Evolutionary conservation across 2,888 invertebrate species (phyloP).

Genomic region (Amphipyra tragopoginis): DNA sequence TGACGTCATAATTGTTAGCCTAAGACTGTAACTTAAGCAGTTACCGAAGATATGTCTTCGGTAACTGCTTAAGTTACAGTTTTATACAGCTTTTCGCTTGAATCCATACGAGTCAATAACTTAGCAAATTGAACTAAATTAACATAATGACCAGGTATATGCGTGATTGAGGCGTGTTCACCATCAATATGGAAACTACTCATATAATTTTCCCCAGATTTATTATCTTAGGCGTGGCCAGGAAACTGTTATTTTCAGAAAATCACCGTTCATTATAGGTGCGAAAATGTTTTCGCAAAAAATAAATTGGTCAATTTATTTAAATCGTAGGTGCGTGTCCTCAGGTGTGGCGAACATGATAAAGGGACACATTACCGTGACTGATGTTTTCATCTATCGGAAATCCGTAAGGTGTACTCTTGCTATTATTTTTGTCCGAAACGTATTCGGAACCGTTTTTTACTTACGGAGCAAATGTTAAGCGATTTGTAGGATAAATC

Average conservation of each 20-base stretch:
- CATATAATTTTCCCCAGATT: conserved; percentile 43
- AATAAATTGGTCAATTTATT: conserved; percentile 64
- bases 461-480: conserved; percentile 9
- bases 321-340: conserved; percentile 58
- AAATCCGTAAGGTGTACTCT: conserved; percentile 56
- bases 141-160: conserved; percentile 30
- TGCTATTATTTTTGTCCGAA: conserved; percentile 40
- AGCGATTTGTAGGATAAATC: conserved; percentile 46
- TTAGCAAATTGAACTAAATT: conserved; percentile 31
- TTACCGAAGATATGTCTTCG: too few relatives aligned
- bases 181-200: conserved; percentile 17
- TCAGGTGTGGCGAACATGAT: conserved; percentile 54
- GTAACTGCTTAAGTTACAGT: too few relatives aligned
- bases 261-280: conserved; percentile 39
- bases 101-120: conserved; percentile 1
- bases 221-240: conserved; percentile 42
- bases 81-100: conserved; percentile 12
- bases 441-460: conserved; percentile 36
- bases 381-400: conserved; percentile 61
- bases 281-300: conserved; percentile 44
- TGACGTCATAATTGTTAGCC: too few relatives aligned
- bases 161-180: conserved; percentile 28
- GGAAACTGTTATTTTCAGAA: conserved; percentile 28
- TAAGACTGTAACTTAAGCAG: too few relatives aligned
- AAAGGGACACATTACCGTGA: conserved; percentile 59